phyloP scores from a whole-genome alignment of 37 sponge, comb jelly and placozoan genomes.

The Eunapius fragilis region DNA sequence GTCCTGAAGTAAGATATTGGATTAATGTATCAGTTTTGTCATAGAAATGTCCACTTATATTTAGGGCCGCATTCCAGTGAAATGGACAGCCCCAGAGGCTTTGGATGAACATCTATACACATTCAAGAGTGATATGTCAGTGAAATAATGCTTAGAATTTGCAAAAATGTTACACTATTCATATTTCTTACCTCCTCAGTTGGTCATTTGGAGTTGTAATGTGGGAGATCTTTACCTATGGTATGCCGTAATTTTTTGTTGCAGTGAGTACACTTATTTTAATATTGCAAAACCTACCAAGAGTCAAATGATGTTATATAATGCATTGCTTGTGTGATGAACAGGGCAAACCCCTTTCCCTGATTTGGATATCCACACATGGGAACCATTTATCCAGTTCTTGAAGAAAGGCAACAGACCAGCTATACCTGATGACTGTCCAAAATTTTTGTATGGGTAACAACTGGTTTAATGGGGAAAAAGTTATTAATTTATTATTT shows the following conservation, averaged over 20 bases:
- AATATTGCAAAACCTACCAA: too few species aligned
- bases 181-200: background rate
- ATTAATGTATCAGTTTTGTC: too few species aligned
- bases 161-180: too few species aligned
- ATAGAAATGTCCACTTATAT: background rate
- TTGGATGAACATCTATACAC: slow-evolving; percentile 16
- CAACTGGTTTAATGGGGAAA: too few species aligned
- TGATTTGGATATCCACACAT: background rate
- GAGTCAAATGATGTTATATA: too few species aligned
- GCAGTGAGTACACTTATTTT: too few species aligned
- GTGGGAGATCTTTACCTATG: slow-evolving; percentile 55
- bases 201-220: slow-evolving; percentile 58
- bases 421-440: slow-evolving; percentile 30
- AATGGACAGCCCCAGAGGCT: slow-evolving; percentile 44
- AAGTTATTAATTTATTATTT: too few species aligned
- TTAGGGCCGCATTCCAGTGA: slow-evolving; percentile 27
- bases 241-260: too few species aligned
- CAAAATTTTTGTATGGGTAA: slow-evolving; percentile 34
- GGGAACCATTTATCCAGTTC: slow-evolving; percentile 14
- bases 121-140: slow-evolving; percentile 49
- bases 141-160: background rate
- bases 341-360: slow-evolving; percentile 17
- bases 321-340: background rate
- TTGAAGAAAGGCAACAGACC: slow-evolving; percentile 34
- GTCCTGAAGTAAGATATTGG: too few species aligned